phyloP scores from a whole-genome alignment of 2,888 invertebrate species.

The Drosophila anomelani region DNA sequence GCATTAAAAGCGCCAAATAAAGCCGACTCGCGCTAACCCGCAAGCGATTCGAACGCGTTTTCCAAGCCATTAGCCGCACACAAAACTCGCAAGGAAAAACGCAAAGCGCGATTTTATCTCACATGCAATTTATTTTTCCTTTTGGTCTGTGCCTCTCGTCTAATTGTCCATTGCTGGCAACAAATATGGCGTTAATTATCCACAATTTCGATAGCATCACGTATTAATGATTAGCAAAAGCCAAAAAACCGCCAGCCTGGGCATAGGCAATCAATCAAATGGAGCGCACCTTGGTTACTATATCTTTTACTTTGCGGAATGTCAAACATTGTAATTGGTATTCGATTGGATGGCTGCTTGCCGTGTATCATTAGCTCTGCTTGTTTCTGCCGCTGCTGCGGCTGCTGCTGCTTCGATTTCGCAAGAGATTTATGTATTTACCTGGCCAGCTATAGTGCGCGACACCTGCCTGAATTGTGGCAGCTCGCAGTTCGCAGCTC shows the following conservation, averaged over 20 bases:
- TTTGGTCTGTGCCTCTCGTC: constrained; percentile 50
- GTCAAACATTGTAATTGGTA: constrained; percentile 74
- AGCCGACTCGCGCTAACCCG: constrained; percentile 12
- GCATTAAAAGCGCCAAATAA: constrained; percentile 61
- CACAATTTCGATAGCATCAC: constrained; percentile 79
- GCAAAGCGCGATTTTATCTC: constrained; percentile 59
- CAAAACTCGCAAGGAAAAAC: constrained; percentile 27
- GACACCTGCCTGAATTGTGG: constrained; percentile 58
- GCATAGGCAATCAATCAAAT: constrained; percentile 72
- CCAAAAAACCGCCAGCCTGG: constrained; percentile 20
- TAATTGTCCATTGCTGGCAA: constrained; percentile 52
- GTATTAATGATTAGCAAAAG: constrained; percentile 75
- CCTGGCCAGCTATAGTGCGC: constrained; percentile 40
- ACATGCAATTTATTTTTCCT: constrained; percentile 68
- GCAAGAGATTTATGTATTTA: constrained; percentile 74
- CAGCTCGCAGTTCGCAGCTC: constrained; percentile 9
- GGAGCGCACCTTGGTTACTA: constrained; percentile 49
- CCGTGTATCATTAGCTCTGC: constrained; percentile 39
- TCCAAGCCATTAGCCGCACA: constrained; percentile 36
- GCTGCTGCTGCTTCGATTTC: constrained; percentile 29
- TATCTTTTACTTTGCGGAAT: constrained; percentile 68
- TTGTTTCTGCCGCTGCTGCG: constrained; percentile 9
- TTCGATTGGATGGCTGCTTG: constrained; percentile 55
- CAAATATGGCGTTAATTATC: constrained; percentile 81
- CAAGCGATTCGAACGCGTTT: constrained; percentile 46